Evolutionary conservation across 2,797 vertebrate species (phyloP).

Genomic region (Sarcophilus harrisii): DNA sequence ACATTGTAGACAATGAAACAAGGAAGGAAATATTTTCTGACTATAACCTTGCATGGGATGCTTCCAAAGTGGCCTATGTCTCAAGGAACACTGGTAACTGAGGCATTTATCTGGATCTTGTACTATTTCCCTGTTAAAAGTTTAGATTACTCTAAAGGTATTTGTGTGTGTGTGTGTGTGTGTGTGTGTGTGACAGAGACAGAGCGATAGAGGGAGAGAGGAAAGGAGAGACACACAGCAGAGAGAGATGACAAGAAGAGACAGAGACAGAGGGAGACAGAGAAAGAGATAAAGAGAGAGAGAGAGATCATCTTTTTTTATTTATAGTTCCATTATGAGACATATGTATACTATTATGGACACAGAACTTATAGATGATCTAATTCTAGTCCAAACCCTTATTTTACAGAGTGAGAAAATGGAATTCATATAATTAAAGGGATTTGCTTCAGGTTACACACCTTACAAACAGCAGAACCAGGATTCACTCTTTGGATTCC

Average conservation of each 20-base stretch:
- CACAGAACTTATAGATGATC: neutral
- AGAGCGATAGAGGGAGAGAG: neutral
- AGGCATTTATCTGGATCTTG: slow-evolving; percentile 19
- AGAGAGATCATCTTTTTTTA: neutral
- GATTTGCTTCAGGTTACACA: neutral
- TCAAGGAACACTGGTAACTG: neutral
- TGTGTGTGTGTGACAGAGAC: neutral
- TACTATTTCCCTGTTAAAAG: neutral
- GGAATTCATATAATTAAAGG: neutral
- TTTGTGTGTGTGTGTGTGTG: neutral
- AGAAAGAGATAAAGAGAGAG: neutral
- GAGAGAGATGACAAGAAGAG: too few relatives aligned
- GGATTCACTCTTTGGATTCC: neutral
- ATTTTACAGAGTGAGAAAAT: neutral
- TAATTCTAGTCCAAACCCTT: neutral
- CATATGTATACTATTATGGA: neutral
- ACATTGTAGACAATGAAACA: neutral
- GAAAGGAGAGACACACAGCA: neutral
- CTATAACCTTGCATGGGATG: neutral
- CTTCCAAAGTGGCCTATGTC: neutral
- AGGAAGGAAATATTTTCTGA: neutral
- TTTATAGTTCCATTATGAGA: neutral
- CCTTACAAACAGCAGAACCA: neutral
- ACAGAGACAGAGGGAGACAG: neutral
- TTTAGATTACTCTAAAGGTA: neutral